These are phyloP conservation scores for Brachirus orientalis DNA, from an alignment of 2,113 vertebrate genomes.

Conservation along the genomic window DNA sequence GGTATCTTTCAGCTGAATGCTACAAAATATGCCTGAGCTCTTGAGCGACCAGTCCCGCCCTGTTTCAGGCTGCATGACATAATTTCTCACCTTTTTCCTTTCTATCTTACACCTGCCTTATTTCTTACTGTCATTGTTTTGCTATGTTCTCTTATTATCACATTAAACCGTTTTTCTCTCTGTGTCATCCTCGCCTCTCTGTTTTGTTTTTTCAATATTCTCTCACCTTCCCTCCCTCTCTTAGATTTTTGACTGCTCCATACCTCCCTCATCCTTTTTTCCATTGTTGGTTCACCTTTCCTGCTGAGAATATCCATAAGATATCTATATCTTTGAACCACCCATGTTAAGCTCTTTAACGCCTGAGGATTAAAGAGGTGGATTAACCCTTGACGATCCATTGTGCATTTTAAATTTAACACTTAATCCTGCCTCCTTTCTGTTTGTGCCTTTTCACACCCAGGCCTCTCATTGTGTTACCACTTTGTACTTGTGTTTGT, in stretches of 20 bases:
- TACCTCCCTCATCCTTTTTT: background rate
- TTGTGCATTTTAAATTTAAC: constrained; percentile 41
- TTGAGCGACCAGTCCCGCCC: background rate
- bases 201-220: background rate
- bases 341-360: constrained; percentile 65
- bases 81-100: background rate
- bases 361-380: constrained; percentile 53
- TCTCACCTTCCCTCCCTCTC: background rate
- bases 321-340: constrained; percentile 54
- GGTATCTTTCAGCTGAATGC: background rate
- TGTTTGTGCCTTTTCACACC: constrained; percentile 33
- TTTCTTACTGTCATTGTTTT: background rate
- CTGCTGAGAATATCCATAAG: constrained; percentile 43
- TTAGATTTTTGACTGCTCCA: constrained; percentile 1
- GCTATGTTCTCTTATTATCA: constrained; percentile 1
- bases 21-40: background rate
- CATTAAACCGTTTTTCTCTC: constrained; percentile 6
- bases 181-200: background rate
- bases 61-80: constrained; percentile 18
- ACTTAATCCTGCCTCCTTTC: constrained; percentile 43
- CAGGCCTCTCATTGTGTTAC: constrained; percentile 10
- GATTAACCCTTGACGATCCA: constrained; percentile 58
- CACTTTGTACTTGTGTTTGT: background rate
- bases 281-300: constrained; percentile 38
- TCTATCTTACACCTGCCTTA: no score